A percentile compares a stretch with the other conserved stretches of the same genome.
These are phyloP conservation scores for Clarias macrocephalus DNA, from an alignment of 2,113 vertebrate species.

Conservation along the genomic window DNA sequence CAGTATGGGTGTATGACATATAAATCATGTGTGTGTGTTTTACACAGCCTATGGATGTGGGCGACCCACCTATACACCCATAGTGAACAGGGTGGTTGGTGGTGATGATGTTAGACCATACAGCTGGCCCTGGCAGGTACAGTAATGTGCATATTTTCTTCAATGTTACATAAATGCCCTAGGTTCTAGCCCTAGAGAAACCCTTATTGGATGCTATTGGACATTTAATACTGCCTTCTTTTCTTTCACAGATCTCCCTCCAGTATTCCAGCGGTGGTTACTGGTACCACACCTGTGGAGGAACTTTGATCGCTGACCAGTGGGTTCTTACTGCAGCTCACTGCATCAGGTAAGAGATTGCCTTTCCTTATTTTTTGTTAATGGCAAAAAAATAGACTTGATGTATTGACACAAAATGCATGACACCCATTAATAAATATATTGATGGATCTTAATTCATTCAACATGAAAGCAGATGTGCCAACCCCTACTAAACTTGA, in stretches of 20 bases:
- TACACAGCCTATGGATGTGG: slow-evolving; percentile 74
- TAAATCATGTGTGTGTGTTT: slow-evolving; percentile 19
- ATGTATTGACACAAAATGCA: background rate
- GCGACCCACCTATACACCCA: slow-evolving; percentile 63
- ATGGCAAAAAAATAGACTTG: background rate
- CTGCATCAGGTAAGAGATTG: slow-evolving; percentile 78
- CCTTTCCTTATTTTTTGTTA: background rate
- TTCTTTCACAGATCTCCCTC: slow-evolving; percentile 77
- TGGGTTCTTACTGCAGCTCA: slow-evolving; percentile 89
- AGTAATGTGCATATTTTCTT: background rate
- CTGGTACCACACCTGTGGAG: slow-evolving; percentile 83
- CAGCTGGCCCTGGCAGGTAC: slow-evolving; percentile 80
- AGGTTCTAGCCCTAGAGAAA: too few species aligned
- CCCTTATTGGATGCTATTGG: too few species aligned
- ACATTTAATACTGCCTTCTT: background rate
- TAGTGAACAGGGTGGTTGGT: slow-evolving; percentile 68
- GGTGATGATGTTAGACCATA: slow-evolving; percentile 67
- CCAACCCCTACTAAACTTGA: background rate
- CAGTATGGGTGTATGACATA: background rate
- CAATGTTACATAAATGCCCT: background rate
- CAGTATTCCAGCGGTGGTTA: slow-evolving; percentile 69
- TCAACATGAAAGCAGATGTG: background rate
- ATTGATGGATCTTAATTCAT: background rate
- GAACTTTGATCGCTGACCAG: slow-evolving; percentile 73
- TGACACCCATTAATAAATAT: background rate